Evolutionary conservation across 2,113 vertebrate species (phyloP), one percentile per base, ranked within the genome.

Genomic region (Bos javanicus): DNA sequence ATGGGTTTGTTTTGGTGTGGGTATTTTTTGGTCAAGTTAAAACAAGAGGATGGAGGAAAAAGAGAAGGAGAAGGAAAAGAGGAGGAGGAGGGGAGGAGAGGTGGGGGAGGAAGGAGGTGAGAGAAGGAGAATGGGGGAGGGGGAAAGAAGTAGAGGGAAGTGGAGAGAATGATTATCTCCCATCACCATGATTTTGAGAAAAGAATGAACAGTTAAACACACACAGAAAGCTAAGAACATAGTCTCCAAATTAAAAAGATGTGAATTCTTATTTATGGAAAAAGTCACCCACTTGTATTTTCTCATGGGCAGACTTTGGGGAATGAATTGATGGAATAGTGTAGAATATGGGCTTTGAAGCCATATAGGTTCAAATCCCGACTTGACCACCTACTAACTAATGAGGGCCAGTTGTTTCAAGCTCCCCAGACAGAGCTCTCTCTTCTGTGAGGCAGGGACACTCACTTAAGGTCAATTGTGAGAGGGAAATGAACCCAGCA

Each of bases 291-390:
- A 13, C 46, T 91, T 80, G 67, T 39, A 7, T 89, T 95, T 94
- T 86, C 36, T 97, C 36, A 16, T 21, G 25, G 87, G 5, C 36
- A 52, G 89, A 67, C 78, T 43, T 57, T 78, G 81, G 78, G 4
- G 43, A 92, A 43, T 5, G 11, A 10, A 3, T 1, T 23, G 25
- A 16, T 30, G 8, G n/a, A 56, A 6, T 0, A 17, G 28, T 2
- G 11, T 50, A 87, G 60, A n/a, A 52, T 4, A n/a, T 1, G n/a
- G n/a, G 57, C 54, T 87, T 60, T 43, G 43, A 46, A 17, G 30
- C n/a, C 39, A 64, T 25, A 26, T 13, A 56, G 2, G 54, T 25
- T 86, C 56, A 30, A 57, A 86, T 26, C 14, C 56, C 2, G 1
- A 2, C 82, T 2, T n/a, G 10, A 2, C 6, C 10, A 10, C 57